Base-by-base conservation (phyloP, 2,797 vertebrate species). In the Trachops cirrhosus region DNA sequence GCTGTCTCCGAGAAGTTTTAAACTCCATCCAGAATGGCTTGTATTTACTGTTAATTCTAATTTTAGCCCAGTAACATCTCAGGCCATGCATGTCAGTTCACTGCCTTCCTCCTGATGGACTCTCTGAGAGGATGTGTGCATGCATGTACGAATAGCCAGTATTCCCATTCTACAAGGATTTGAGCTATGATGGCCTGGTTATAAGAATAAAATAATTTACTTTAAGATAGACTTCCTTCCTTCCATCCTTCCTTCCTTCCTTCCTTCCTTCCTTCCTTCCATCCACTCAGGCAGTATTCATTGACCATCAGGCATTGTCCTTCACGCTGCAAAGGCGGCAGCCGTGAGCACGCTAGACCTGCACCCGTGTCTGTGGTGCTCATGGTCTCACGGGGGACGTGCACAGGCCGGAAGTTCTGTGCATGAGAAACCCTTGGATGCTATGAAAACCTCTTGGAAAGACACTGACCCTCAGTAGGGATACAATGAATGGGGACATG, bases 171-270 rank as follows among this genome's bases (percentile, higher is more conserved):
- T 78, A 19, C 78, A 62, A 44, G 2, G 26, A 41, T 37, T 74
- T 57, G 62, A 68, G 34, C 16, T 85, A 14, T 22, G 87, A 86
- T 87, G 57, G 9, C 41, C 29, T 77, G 50, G 19, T 32, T 70
- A 70, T 54, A 11, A 83, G n/a, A 89, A 70, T 68, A 90, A 80
- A 82, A 41, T 90, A 77, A 70, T 62, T 85, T 26, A 24, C 22
- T 26, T 22, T 48, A 52, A 52, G 41, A 29, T n/a, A 80, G 7
- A 74, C 4, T 46, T 15, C 24, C 24, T 46, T 70, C 80, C 59
- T 22, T 54, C 48, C 12, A 41, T 22, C 12, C 34, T 24, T 24
- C 68, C 59, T 48, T 32, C 54, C 46, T 50, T 18, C 50, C 5
- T 44, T 15, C 22, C 32, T 37, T 57, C 80, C 59, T 29, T 29